These are phyloP conservation scores for Zele albiditarsus DNA, from an alignment of 2,888 invertebrate species.

Conservation along the genomic window DNA sequence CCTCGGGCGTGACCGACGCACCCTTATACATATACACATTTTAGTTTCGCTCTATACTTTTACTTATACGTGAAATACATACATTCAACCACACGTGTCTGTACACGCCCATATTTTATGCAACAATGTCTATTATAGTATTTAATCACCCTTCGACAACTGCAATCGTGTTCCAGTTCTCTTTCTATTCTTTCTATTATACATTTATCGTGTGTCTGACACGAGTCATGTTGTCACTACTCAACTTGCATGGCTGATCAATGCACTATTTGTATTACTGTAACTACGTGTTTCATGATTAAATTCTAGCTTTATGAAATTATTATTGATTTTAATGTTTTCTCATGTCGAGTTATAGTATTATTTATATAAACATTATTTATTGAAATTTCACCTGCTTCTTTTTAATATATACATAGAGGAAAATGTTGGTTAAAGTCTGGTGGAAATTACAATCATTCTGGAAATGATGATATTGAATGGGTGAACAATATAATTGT, in stretches of 20 bases:
- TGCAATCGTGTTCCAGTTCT: not conserved
- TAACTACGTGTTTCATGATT: not conserved
- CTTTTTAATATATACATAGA: too few species aligned
- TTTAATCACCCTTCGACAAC: constrained; percentile 46
- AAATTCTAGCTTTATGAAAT: not conserved
- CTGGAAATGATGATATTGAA: too few species aligned
- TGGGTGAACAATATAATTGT: too few species aligned
- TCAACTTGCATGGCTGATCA: not conserved
- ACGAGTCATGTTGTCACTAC: not conserved
- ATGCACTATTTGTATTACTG: not conserved
- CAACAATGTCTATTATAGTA: constrained; percentile 41
- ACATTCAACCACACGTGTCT: not conserved
- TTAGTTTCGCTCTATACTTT: constrained; percentile 19
- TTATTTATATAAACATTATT: too few species aligned
- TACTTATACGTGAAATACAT: constrained; percentile 8
- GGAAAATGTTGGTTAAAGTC: too few species aligned
- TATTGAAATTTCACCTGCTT: too few species aligned
- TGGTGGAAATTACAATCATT: too few species aligned
- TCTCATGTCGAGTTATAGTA: too few species aligned
- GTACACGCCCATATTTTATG: not conserved
- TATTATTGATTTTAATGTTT: not conserved
- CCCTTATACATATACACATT: constrained; percentile 22
- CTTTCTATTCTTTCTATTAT: constrained; percentile 22
- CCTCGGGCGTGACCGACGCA: constrained; percentile 16
- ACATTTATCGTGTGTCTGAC: not conserved